These are phyloP conservation scores for Gobiocypris rarus DNA, from an alignment of 2,113 vertebrate species.

Conservation along the genomic window DNA sequence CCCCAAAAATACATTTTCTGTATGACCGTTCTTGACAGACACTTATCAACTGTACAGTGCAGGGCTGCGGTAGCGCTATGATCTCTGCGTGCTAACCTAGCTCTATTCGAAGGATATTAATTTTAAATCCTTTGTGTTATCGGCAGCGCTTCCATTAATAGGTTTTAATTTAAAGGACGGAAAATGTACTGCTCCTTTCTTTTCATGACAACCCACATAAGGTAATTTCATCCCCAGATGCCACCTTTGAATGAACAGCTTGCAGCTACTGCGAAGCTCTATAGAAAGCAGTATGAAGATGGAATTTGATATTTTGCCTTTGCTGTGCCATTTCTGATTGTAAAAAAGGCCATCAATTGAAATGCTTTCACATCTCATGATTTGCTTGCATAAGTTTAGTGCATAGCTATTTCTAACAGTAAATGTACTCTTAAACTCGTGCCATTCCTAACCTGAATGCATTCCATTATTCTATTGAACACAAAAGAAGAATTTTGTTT, in stretches of 20 bases:
- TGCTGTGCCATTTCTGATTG: slow-evolving; percentile 54
- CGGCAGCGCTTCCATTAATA: slow-evolving; percentile 72
- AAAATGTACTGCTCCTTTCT: slow-evolving; percentile 62
- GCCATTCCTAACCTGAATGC: background rate
- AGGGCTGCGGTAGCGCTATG: slow-evolving; percentile 51
- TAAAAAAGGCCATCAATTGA: slow-evolving; percentile 42
- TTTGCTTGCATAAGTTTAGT: background rate
- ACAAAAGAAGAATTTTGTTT: background rate
- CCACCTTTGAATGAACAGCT: slow-evolving; percentile 70
- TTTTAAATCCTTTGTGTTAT: slow-evolving; percentile 75
- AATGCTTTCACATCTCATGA: background rate
- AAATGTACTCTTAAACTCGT: background rate
- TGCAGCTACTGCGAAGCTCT: slow-evolving; percentile 69
- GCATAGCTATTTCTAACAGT: background rate
- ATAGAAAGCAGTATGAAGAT: slow-evolving; percentile 72
- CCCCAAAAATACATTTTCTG: slow-evolving; percentile 22
- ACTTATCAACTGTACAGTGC: background rate
- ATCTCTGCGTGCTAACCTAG: slow-evolving; percentile 22
- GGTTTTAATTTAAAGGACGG: slow-evolving; percentile 73
- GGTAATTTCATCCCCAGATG: slow-evolving; percentile 71
- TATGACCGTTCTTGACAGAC: background rate
- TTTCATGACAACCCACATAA: slow-evolving; percentile 63
- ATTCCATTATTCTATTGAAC: background rate
- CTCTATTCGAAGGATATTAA: slow-evolving; percentile 76
- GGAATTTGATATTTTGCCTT: slow-evolving; percentile 63